Conservation (phyloP, 2,797 vertebrate genomes). For the Neopelma chrysocephalum region DNA sequence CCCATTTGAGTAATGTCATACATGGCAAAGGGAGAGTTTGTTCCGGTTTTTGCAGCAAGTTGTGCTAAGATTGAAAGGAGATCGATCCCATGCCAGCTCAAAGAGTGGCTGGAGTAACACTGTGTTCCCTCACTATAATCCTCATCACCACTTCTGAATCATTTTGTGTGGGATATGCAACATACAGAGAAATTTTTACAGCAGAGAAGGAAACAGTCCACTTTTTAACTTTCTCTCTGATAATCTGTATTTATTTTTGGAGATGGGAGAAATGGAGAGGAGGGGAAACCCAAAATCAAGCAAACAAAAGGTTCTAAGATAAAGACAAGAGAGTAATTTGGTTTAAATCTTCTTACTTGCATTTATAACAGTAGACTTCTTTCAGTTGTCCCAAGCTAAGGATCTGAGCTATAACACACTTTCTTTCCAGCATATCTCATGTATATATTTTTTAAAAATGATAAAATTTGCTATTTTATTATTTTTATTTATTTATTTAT, state of each 20-base stretch:
- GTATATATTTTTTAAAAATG: neutral
- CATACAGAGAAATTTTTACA: neutral
- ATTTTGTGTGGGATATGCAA: neutral
- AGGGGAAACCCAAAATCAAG: neutral
- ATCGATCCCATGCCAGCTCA: neutral
- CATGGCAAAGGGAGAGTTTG: neutral
- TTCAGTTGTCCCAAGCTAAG: neutral
- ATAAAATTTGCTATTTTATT: neutral
- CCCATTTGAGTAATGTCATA: neutral
- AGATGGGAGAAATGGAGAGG: neutral
- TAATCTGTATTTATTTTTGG: neutral
- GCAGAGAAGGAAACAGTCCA: neutral
- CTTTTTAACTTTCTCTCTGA: neutral
- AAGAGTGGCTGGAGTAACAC: neutral
- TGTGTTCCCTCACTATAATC: neutral
- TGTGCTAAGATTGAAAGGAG: neutral
- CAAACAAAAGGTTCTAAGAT: neutral
- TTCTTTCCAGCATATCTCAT: neutral
- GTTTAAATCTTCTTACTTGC: neutral
- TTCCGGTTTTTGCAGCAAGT: neutral
- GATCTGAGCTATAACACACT: neutral
- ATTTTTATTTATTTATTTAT: neutral
- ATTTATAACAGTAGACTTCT: neutral
- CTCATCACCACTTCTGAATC: neutral
- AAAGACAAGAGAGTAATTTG: too few species aligned